Evolutionary conservation across 2,113 vertebrate species (phyloP), one percentile per base, ranked within the genome.

Genomic region (Cebidichthys violaceus): DNA sequence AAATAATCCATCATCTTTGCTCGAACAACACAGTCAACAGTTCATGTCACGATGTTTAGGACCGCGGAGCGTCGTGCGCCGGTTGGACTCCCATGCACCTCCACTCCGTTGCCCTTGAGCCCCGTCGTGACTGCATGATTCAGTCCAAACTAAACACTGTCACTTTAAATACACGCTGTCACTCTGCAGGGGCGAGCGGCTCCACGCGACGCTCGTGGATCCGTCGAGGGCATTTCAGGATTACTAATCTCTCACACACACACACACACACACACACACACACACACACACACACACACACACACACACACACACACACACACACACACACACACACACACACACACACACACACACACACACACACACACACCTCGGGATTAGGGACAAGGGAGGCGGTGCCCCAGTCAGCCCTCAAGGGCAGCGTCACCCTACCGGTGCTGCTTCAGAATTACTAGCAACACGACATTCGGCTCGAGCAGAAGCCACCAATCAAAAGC

Each of bases 141-240:
- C 79, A 85, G 65, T 82, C 84, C 70, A 55, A 74, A 90, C 83
- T 80, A 87, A 92, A 90, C 82, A 74, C 65, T 81, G 90, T 89
- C 89, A 83, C 85, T 84, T 88, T 85, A 79, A 84, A 91, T 86
- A 87, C 59, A 64, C 33, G 41, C 67, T 54, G 76, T 78, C 84
- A 78, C 83, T 88, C 78, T 33, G 82, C 79, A 47, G 86, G 71
- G 75, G 59, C 24, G 35, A 1, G 43, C 1, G 18, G 79, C 82
- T 41, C 64, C 73, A 59, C 76, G 50, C 59, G 3, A 20, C 0
- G 57, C 61, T 45, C 0, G 9, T n/a, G 55, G 47, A 35, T 41
- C 71, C 24, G 77, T 31, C 66, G 54, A 77, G 74, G 68, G 33
- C 80, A 61, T 59, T 84, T 81, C 3, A 39, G 70, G 54, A 43